phyloP scores from a whole-genome alignment of 2,888 invertebrate genomes.

The Blera fallax region DNA sequence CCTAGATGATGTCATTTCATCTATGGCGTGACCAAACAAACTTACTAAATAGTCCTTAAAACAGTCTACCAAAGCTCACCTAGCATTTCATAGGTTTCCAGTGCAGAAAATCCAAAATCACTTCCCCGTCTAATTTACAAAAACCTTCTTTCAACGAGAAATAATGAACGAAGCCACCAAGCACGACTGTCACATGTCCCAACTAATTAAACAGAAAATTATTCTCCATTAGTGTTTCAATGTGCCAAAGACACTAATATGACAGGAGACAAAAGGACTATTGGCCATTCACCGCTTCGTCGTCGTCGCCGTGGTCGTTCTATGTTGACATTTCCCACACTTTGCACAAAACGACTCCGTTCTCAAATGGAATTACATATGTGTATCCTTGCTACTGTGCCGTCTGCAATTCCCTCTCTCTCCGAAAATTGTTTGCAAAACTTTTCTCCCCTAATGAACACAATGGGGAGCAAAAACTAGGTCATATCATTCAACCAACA shows the following conservation, averaged over 20 bases:
- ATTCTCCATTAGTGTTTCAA: slow-evolving; percentile 43
- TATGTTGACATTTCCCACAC: slow-evolving; percentile 32
- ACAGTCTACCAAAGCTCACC: too few species aligned
- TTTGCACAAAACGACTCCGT: slow-evolving; percentile 9
- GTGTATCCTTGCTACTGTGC: not conserved
- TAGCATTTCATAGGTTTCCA: too few species aligned
- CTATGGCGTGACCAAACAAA: too few species aligned
- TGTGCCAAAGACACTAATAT: slow-evolving; percentile 41
- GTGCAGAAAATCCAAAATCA: not conserved
- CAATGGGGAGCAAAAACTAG: slow-evolving; percentile 45
- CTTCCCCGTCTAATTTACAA: not conserved
- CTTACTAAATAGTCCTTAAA: too few species aligned
- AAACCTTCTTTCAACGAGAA: not conserved
- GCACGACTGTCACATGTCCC: slow-evolving; percentile 39
- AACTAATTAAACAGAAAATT: slow-evolving; percentile 57
- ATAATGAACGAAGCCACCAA: not conserved
- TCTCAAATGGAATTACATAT: slow-evolving; percentile 41
- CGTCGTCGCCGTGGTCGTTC: not conserved
- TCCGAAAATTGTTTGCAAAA: slow-evolving; percentile 40
- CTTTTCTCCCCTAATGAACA: slow-evolving; percentile 49
- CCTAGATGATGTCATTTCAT: too few species aligned
- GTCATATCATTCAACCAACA: slow-evolving; percentile 40
- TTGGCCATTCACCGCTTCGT: slow-evolving; percentile 55
- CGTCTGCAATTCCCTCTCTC: slow-evolving; percentile 17
- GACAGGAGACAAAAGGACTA: slow-evolving; percentile 48